Evolutionary conservation across 2,888 invertebrate species (phyloP).

Genomic region (Eremobia ochroleuca): DNA sequence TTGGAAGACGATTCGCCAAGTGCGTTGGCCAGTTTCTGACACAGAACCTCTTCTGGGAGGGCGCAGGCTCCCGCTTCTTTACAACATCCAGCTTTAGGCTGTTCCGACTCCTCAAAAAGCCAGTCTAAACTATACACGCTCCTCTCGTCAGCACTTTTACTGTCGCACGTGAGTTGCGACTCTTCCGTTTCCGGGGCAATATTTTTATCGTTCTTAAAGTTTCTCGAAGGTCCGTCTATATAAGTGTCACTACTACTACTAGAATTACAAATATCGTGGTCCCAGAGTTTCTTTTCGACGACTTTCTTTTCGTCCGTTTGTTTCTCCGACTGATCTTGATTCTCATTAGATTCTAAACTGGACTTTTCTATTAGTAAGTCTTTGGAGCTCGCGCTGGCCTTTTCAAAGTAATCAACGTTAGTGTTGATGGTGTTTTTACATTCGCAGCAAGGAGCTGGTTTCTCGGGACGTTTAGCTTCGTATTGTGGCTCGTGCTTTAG

Average conservation of each 20-base stretch:
- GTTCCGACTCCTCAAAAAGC: slow-evolving; percentile 86
- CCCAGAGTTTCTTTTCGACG: slow-evolving; percentile 86
- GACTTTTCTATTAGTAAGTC: slow-evolving; percentile 92
- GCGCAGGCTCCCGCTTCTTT: slow-evolving; percentile 75
- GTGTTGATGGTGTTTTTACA: slow-evolving; percentile 78
- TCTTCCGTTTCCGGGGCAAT: slow-evolving; percentile 81
- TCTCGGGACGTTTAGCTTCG: slow-evolving; percentile 77
- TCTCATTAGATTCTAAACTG: slow-evolving; percentile 89
- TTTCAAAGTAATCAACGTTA: slow-evolving; percentile 90
- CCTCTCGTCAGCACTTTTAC: slow-evolving; percentile 85
- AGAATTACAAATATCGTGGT: slow-evolving; percentile 91
- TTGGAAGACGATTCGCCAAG: slow-evolving; percentile 87
- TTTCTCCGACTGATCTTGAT: slow-evolving; percentile 78
- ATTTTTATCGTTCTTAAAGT: slow-evolving; percentile 73
- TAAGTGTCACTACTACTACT: slow-evolving; percentile 91
- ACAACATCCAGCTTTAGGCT: slow-evolving; percentile 69
- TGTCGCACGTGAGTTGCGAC: slow-evolving; percentile 81
- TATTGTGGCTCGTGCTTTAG: slow-evolving; percentile 80
- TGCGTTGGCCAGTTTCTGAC: slow-evolving; percentile 82
- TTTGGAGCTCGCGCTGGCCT: slow-evolving; percentile 93
- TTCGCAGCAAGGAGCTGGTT: slow-evolving; percentile 77
- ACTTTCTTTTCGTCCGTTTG: slow-evolving; percentile 76
- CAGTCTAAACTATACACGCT: slow-evolving; percentile 89
- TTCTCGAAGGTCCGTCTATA: slow-evolving; percentile 79
- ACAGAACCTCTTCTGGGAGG: slow-evolving; percentile 77